Evolutionary conservation across 2,113 vertebrate genomes (phyloP), one percentile per base, ranked within the genome.

Genomic region (Lamprotornis superbus): DNA sequence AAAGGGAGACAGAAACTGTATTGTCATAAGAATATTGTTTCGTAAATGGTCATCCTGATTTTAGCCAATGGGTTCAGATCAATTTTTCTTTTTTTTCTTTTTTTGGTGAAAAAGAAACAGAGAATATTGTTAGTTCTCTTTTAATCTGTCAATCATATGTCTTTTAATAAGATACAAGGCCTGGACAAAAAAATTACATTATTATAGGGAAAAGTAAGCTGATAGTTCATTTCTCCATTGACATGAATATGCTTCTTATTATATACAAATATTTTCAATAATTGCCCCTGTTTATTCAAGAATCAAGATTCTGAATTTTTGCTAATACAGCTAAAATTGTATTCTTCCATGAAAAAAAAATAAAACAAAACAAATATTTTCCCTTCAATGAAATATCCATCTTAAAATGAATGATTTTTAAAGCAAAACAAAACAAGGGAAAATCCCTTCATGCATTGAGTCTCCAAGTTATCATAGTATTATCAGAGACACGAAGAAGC

Each of bases 1-100:
- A 74, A 61, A 81, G 27, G 28, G 50, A 83, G 67, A 59, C 11
- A 83, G 63, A 73, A 83, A 69, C 4, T 56, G 6, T n/a, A 14
- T 40, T 17, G 42, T 80, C 27, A 64, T 61, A 37, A 56, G 59
- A 82, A 88, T 90, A 53, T 18, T n/a, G 47, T 40, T 93, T 68
- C 75, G 42, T 93, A 94, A 96, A 80, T 70, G 76, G 22, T 16
- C 59, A 82, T 69, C 14, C 16, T 52, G 7, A 76, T 94, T 95
- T 93, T 81, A 89, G 56, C 42, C 83, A 91, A 44, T 49, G 25
- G 8, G 12, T 87, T 87, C 69, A 50, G 28, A 37, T 52, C 9
- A 70, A 6, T 49, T 91, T 11, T 84, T 84, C 87, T 82, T 40
- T 85, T 93, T 95, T 93, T 53, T 91, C 75, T 93, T 68, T 15